Evolutionary conservation across 2,797 vertebrate species (phyloP).

Genomic region (Argya squamiceps): DNA sequence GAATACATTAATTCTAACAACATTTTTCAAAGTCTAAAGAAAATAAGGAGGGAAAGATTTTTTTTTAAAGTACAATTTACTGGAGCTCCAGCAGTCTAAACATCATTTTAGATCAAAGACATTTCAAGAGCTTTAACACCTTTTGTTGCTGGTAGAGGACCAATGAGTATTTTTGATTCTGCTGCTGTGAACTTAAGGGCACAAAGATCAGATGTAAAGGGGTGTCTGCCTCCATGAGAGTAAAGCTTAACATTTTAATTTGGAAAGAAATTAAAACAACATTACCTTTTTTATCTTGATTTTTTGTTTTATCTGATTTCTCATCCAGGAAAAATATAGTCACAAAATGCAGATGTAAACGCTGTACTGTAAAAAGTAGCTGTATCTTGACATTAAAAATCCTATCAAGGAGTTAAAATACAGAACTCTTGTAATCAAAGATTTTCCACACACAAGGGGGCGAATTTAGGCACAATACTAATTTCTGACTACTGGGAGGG

Average conservation of each 20-base stretch:
- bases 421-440: neutral
- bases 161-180: neutral
- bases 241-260: neutral
- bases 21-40: neutral
- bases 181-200: neutral
- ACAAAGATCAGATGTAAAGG: neutral
- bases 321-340: neutral
- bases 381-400: neutral
- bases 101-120: neutral
- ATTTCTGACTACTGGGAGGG: neutral
- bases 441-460: neutral
- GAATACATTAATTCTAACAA: neutral
- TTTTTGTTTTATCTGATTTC: neutral
- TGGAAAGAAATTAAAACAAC: neutral
- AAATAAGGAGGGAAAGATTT: neutral
- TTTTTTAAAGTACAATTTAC: neutral
- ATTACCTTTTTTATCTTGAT: rapidly evolving
- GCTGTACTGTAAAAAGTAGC: neutral
- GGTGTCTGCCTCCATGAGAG: neutral
- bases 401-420: neutral
- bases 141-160: neutral
- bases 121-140: neutral
- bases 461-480: neutral
- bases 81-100: neutral
- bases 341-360: neutral